These are phyloP conservation scores for Diprion similis DNA, from an alignment of 1,140 invertebrate species.

Conservation along the genomic window DNA sequence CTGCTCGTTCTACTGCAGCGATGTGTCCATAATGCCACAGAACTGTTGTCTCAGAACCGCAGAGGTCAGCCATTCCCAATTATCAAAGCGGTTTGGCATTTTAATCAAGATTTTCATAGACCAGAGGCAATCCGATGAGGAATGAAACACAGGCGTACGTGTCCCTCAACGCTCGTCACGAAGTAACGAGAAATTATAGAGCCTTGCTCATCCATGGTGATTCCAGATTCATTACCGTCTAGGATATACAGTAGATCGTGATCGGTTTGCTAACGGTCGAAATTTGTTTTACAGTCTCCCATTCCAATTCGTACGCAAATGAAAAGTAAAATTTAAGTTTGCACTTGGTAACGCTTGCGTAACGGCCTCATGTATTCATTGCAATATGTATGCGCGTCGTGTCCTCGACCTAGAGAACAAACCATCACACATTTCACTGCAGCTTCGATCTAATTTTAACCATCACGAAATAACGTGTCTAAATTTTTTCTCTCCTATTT, in stretches of 20 bases:
- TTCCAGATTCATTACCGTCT: neutral
- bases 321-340: neutral
- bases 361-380: neutral
- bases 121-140: neutral
- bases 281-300: neutral
- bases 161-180: too few relatives aligned
- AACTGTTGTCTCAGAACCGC: neutral
- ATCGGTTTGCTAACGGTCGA: neutral
- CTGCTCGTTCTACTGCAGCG: too few relatives aligned
- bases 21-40: neutral
- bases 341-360: neutral
- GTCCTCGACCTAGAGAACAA: conserved; percentile 7
- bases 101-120: neutral
- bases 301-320: neutral
- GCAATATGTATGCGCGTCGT: conserved; percentile 1
- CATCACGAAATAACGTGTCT: neutral
- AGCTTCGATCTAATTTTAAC: neutral
- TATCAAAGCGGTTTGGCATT: neutral
- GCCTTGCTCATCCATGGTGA: too few relatives aligned
- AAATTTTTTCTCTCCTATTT: too few relatives aligned
- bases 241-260: neutral
- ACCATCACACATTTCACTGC: neutral
- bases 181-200: too few relatives aligned
- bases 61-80: neutral
- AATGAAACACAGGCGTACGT: neutral